Base-by-base conservation (phyloP, 2,888 invertebrate species). In the Dasysyrphus tricinctus region DNA sequence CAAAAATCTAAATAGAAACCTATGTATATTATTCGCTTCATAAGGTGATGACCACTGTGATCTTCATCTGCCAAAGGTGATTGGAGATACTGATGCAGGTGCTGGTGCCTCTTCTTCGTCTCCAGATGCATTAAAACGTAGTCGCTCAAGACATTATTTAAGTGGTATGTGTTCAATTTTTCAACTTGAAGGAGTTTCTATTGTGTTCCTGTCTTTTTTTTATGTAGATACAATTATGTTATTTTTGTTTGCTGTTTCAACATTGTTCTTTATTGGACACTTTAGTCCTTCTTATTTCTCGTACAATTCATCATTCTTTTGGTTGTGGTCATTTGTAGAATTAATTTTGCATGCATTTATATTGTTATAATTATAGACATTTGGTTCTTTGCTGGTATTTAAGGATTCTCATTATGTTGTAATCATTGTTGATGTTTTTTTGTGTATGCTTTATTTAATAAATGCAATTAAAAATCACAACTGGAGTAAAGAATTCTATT, bases 101-200 rank as follows among this genome's bases (percentile, higher is more conserved):
- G 88, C 88, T 88, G 88, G 88, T 72, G 63, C 67, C 73, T 89
- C 89, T 82, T 90, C 92, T 75, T 89, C 91, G 70, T 90, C 91
- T 88, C 90, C 89, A 80, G 91, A 90, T 76, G 89, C 89, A 54
- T 80, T 92, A 49, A 92, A 91, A 88, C 91, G 92, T 72, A 88
- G 90, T 70, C 92, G 92, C 80, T 91, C 92, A 88, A 90, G 92
- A 88, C 93, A 93, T 89, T 93, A 93, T 90, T 90, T 93, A 86
- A 93, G 91, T 88, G 92, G 93, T 92, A 91, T 90, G 91, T 81
- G 83, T 81, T 85, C 19, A 88, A 73, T 63, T 79, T 61, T 59
- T 63, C 73, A 59, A 82, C 70, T 65, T 69, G 8, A 63, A 59
- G 57, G 34, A 34, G 59, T 72, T 76, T 44, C 24, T 63, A 0